A percentile compares a stretch with the other conserved stretches of the same genome.
phyloP scores from a whole-genome alignment of 2,888 invertebrate species.

The Sericinus montela region DNA sequence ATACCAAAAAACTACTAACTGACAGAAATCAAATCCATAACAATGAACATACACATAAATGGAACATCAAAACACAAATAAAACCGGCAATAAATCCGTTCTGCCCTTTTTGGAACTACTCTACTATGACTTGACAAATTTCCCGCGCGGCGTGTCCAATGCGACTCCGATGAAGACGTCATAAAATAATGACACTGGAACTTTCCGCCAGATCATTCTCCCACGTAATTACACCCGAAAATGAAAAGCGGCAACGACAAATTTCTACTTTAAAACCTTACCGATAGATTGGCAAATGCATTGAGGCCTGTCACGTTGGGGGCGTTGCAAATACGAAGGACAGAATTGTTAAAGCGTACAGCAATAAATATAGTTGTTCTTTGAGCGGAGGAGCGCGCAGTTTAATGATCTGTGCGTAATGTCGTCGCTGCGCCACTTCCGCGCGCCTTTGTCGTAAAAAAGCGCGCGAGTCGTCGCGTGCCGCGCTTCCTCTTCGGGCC shows the following conservation, averaged over 20 bases:
- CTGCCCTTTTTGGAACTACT: constrained; percentile 39
- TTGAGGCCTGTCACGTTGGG: constrained; percentile 12
- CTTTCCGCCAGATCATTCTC: constrained; percentile 49
- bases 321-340: constrained; percentile 36
- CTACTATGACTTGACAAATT: constrained; percentile 44
- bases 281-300: constrained; percentile 17
- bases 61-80: constrained; percentile 24
- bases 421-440: constrained; percentile 66
- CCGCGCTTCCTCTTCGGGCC: constrained; percentile 15
- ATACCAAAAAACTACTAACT: neutral
- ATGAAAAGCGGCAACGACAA: constrained; percentile 19
- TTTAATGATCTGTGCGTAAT: constrained; percentile 74
- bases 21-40: constrained; percentile 2
- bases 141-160: constrained; percentile 42
- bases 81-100: constrained; percentile 35
- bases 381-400: constrained; percentile 48
- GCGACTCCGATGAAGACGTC: constrained; percentile 58
- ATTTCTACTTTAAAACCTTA: constrained; percentile 16
- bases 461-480: constrained; percentile 31
- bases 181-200: constrained; percentile 68
- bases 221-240: constrained; percentile 43
- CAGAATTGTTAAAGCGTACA: constrained; percentile 63
- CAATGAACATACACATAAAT: constrained; percentile 14
- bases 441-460: constrained; percentile 69
- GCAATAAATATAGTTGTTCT: constrained; percentile 66